Evolutionary conservation across 1,140 invertebrate species (phyloP), one percentile per base, ranked within the genome.

Genomic region (Cheumatopsyche charites): DNA sequence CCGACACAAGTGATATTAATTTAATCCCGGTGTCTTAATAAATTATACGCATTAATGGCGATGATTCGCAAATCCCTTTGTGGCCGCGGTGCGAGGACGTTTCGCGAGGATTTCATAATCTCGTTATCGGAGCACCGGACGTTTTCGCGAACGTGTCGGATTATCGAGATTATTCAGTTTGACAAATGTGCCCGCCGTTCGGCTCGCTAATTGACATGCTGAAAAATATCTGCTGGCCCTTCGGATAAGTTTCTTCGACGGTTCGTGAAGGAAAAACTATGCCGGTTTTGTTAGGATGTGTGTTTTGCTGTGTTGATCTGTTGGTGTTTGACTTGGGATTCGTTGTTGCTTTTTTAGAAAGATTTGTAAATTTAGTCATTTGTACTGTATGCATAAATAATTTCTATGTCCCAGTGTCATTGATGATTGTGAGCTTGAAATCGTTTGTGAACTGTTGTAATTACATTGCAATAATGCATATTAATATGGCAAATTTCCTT

Each of bases 11-110:
- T 66, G 43, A 55, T 69, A 69, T 58, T 69, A 69, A 70, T 70
- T 62, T 70, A 70, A 70, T 70, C 67, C 67, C 3, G 67, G 67
- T 62, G 58, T 70, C 67, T 70, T 62, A 70, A 70, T 70, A 70
- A 70, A 70, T 70, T 70, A 70, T 70, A 62, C 67, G 67, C 67
- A 62, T 62, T 70, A 70, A 55, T 43, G 49, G 67, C 67, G 67
- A 70, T 70, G 67, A 70, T 70, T 70, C 49, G 67, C 55, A 70
- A 70, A 70, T 61, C 67, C 67, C 19, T 36, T 62, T 62, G 55
- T 62, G 9, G 29, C 3, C 9, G 29, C 9, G 29, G 9, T 3
- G 29, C 29, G 49, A 70, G 55, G 21, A 49, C 41, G 67, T 55
- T 70, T 70, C 67, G 67, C 67, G 55, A 41, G 49, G 49, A 70